Base-by-base conservation (phyloP, 1,140 invertebrate genomes). In the Sminthurides bifidus region DNA sequence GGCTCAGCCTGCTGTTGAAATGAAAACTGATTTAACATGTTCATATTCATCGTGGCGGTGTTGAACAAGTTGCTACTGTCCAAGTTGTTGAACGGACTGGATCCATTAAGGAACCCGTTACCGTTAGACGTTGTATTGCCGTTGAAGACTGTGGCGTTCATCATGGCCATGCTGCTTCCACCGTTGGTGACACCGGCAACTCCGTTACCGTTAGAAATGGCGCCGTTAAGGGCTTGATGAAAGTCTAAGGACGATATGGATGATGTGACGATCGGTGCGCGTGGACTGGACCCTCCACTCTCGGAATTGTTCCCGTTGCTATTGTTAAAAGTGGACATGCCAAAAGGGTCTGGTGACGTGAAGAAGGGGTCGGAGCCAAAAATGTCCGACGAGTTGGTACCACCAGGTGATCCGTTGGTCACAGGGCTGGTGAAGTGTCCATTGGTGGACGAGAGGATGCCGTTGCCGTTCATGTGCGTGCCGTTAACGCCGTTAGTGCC, bases 271-370 rank as follows among this genome's bases (percentile, higher is more conserved):
- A n/a, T n/a, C n/a, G n/a, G n/a, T n/a, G n/a, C n/a, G n/a, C n/a
- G n/a, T n/a, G n/a, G n/a, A n/a, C n/a, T 41, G 23, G 14, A 33
- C 35, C 37, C 50, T 10, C 48, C 48, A 33, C n/a, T n/a, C n/a
- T n/a, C n/a, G n/a, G 19, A 40, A 43, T 43, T 12, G 24, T 53
- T 43, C 37, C 40, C n/a, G 35, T 37, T 40, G 69, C 64, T 15
- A 74, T 67, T n/a, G 72, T 68, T 6, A 66, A 85, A 85, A 65
- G 84, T 82, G 21, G 80, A 81, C 79, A 90, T 90, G 63, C 88
- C 87, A 68, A 91, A 91, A 3, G 77, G 76, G 68, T 80, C 78
- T 14, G 56, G 48, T 26, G 56, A 60, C 15, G 70, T 58, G 72
- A 77, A 77, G 57, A 79, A 79, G 27, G 76, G 77, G 41, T 77